These are phyloP conservation scores for Himalopsyche tibetana DNA, from an alignment of 2,888 invertebrate species.

Conservation along the genomic window DNA sequence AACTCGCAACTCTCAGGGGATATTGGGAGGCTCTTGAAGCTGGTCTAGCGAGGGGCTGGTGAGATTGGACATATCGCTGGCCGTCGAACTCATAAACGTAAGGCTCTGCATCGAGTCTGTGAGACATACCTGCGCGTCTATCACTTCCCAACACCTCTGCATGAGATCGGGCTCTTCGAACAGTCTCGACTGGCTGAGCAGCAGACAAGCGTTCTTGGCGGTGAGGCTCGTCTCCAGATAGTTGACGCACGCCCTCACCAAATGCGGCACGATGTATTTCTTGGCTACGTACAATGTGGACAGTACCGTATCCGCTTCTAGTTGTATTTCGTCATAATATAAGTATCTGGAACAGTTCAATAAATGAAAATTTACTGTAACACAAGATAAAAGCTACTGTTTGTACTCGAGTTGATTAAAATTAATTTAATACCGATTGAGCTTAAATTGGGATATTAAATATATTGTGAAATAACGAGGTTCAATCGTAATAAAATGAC, in stretches of 20 bases:
- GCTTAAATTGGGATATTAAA: too few species aligned
- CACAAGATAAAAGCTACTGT: too few species aligned
- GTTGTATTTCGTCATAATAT: slow-evolving; percentile 96
- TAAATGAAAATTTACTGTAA: too few species aligned
- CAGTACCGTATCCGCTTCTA: slow-evolving; percentile 96
- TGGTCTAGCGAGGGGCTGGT: slow-evolving; percentile 60
- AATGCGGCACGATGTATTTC: slow-evolving; percentile 96
- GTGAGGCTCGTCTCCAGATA: slow-evolving; percentile 97
- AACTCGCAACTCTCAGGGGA: slow-evolving; percentile 46
- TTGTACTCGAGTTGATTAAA: too few species aligned
- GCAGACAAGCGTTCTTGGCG: slow-evolving; percentile 96
- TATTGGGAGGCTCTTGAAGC: slow-evolving; percentile 57
- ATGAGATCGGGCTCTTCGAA: slow-evolving; percentile 98
- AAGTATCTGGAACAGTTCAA: slow-evolving; percentile 84
- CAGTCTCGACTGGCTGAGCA: slow-evolving; percentile 94
- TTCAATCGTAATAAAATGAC: too few species aligned
- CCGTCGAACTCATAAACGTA: slow-evolving; percentile 51
- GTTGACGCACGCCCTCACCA: slow-evolving; percentile 95
- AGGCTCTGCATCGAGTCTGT: slow-evolving; percentile 59
- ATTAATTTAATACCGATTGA: too few species aligned
- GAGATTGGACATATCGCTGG: slow-evolving; percentile 58
- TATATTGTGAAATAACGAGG: too few species aligned
- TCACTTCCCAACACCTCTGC: slow-evolving; percentile 98
- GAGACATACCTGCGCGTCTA: slow-evolving; percentile 91
- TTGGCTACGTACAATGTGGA: slow-evolving; percentile 97